phyloP scores from a whole-genome alignment of 2,888 invertebrate genomes.

The Tortricodes alternella region DNA sequence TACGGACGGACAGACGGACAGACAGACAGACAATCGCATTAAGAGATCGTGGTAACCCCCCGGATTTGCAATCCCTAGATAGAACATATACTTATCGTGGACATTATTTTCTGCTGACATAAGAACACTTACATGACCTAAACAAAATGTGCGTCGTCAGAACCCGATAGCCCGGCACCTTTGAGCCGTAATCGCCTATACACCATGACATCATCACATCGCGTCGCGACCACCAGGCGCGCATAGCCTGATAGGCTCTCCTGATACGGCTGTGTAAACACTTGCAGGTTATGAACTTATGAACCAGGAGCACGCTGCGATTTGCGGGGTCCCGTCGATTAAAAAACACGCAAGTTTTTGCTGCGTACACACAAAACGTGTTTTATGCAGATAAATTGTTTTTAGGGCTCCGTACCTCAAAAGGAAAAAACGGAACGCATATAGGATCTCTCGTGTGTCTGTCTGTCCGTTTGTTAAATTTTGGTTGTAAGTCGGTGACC shows the following conservation, averaged over 20 bases:
- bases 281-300: constrained; percentile 40
- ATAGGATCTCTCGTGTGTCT: too few species aligned
- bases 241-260: constrained; percentile 57
- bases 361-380: too few species aligned
- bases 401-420: too few species aligned
- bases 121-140: neutral
- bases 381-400: too few species aligned
- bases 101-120: neutral
- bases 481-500: too few species aligned
- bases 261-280: constrained; percentile 69
- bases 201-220: constrained; percentile 65
- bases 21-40: too few species aligned
- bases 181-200: constrained; percentile 36
- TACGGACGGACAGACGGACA: too few species aligned
- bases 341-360: neutral
- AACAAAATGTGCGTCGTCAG: constrained; percentile 28
- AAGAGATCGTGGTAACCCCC: too few species aligned
- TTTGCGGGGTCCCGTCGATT: constrained; percentile 8
- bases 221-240: constrained; percentile 67
- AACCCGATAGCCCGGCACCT: constrained; percentile 40
- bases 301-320: neutral
- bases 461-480: too few species aligned
- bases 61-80: too few species aligned
- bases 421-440: too few species aligned
- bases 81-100: too few species aligned